A percentile compares a stretch with the other conserved stretches of the same genome.
Conservation (phyloP, 2,888 invertebrate species). For the Pandemis heparana region DNA sequence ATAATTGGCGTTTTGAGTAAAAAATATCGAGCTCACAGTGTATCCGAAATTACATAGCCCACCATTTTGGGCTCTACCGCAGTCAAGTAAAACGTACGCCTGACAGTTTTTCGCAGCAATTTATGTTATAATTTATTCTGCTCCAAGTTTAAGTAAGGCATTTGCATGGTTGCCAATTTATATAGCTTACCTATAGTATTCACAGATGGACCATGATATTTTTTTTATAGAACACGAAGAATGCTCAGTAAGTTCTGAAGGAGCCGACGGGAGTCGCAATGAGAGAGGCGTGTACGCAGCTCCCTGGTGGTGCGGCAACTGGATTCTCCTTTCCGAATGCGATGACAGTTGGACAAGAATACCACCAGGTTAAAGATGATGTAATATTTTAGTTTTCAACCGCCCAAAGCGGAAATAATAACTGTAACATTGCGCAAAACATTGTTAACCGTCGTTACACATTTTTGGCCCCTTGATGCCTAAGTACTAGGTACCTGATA, state of each 20-base stretch:
- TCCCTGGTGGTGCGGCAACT: constrained; percentile 91
- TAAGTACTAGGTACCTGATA: no score
- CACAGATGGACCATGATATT: neutral
- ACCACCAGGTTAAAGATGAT: constrained; percentile 67
- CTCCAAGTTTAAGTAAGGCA: neutral
- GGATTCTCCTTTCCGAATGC: constrained; percentile 87
- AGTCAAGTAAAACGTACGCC: neutral
- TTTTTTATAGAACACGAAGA: constrained; percentile 83
- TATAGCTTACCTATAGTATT: neutral
- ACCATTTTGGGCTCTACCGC: no score
- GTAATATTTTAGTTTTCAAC: neutral
- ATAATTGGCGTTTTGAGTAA: neutral
- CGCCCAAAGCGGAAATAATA: neutral
- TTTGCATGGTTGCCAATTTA: neutral
- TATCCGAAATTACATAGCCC: neutral
- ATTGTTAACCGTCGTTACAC: no score
- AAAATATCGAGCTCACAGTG: neutral
- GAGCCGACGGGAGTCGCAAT: constrained; percentile 79
- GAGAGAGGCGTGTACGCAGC: constrained; percentile 92
- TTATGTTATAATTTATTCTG: neutral
- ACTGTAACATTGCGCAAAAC: neutral
- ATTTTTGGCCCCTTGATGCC: no score
- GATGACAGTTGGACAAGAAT: constrained; percentile 80
- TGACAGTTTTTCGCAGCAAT: neutral
- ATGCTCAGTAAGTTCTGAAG: constrained; percentile 79